Evolutionary conservation across 2,888 invertebrate genomes (phyloP), one percentile per base, ranked within the genome.

Genomic region (Melanotus villosus): DNA sequence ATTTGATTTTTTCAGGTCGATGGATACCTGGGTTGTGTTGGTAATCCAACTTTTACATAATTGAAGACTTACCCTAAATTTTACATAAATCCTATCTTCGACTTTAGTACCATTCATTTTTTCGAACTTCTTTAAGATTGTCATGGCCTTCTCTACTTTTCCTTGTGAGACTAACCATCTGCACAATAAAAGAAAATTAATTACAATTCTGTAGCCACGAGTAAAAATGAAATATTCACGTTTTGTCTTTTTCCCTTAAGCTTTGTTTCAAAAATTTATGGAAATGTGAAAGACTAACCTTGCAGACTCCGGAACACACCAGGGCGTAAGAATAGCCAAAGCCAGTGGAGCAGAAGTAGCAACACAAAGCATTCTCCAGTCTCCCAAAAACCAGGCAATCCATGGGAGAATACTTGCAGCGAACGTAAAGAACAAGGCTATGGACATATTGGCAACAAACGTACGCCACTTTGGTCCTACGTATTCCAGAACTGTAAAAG

Each of bases 391-490:
- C 73, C 93, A 89, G 0, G 96, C 95, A 38, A 96, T 91, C 95
- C 95, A 95, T 0, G 96, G 96, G 58, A 96, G 82, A 5, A 92
- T 79, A 5, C 92, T 91, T 0, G 95, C 90, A 0, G 94, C 95
- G 52, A 91, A 85, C 0, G 95, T 95, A 86, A 95, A 95, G 87
- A 95, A 95, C 38, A 95, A 85, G 0, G 95, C 95, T 54, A 96
- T 95, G 0, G 95, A 95, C 93, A 96, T 94, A 83, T 96, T 96
- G 18, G 95, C 95, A 0, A 96, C 95, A 81, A 95, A 93, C 0
- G 95, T 95, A 10, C 96, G 88, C 92, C 95, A 95, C 86, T 93
- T 93, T 34, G 95, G 95, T 9, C 95, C 95, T 2, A 95, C 95
- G 84, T 95, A 95, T 82, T 96, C 95, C 72, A 95, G 81, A 36